Evolutionary conservation across 2,888 invertebrate genomes (phyloP), one percentile per base, ranked within the genome.

Genomic region (Phasia obesa): DNA sequence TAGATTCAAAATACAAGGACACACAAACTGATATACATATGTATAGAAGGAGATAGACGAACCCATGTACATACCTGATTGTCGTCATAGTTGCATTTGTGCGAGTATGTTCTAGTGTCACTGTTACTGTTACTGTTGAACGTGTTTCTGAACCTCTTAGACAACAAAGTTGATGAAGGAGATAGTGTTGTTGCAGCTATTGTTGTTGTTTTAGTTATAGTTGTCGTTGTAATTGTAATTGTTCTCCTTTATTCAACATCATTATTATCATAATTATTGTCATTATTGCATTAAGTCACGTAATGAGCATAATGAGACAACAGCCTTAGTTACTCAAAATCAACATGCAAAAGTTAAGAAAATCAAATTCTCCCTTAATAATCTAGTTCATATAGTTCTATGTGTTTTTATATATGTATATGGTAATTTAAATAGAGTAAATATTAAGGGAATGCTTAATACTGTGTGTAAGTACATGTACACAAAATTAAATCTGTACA

Each of bases 291-390:
- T 83, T 78, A 82, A 78, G 77, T 82, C 77, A 83, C 79, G 79
- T 83, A 83, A 83, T 64, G 60, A 75, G 62, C 65, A 83, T 79
- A 83, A 83, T 70, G 70, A 78, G 77, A 55, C 67, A 65, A 49
- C 73, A 78, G 42, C 73, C 35, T 73, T 55, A 55, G 27, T 71
- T 35, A 60, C 65, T 77, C 27, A 81, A 77, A 80, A 83, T 78
- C 77, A 83, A 81, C 80, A 71, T 81, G 78, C 81, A 85, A 79
- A n/a, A 71, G 81, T 84, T 75, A 77, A 81, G 65, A 73, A 85
- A 84, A 64, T 78, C 75, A 84, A 81, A 71, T 81, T 81, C 69
- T 60, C 23, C 53, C 65, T 78, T 42, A 73, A 71, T 42, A 77
- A 73, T 70, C 70, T 65, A n/a, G 44, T 53, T 38, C 65, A 65